Evolutionary conservation across 2,888 invertebrate species (phyloP).

Genomic region (Cistogaster globosa): DNA sequence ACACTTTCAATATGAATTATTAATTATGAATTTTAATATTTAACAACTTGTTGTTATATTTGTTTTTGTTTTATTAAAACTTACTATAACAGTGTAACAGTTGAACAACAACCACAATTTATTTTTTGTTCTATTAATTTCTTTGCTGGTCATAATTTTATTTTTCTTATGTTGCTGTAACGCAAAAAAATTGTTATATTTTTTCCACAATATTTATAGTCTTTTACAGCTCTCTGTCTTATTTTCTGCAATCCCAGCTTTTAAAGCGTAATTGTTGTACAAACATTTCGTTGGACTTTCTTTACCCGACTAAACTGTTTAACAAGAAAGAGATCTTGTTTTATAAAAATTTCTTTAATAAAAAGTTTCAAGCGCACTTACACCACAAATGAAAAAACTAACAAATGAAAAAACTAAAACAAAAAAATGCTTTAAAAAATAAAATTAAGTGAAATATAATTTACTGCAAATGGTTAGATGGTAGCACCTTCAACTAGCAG

Average conservation of each 20-base stretch:
- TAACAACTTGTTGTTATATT: background rate
- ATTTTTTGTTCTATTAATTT: slow-evolving; percentile 49
- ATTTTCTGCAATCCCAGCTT: slow-evolving; percentile 50
- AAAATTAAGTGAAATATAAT: slow-evolving; percentile 38
- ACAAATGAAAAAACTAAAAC: too few relatives aligned
- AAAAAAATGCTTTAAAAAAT: slow-evolving; percentile 4
- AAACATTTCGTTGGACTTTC: slow-evolving; percentile 79
- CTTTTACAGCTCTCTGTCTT: background rate
- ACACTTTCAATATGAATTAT: background rate
- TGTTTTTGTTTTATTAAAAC: slow-evolving; percentile 48
- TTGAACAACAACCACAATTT: slow-evolving; percentile 49
- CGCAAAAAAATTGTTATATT: slow-evolving; percentile 36
- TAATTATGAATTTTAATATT: background rate
- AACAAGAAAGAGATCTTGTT: slow-evolving; percentile 82
- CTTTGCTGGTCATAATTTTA: slow-evolving; percentile 57
- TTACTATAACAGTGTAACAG: slow-evolving; percentile 61
- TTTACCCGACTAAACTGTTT: slow-evolving; percentile 81
- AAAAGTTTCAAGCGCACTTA: slow-evolving; percentile 42
- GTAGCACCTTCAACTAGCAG: slow-evolving; percentile 67
- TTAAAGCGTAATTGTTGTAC: slow-evolving; percentile 69
- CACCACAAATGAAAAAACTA: background rate
- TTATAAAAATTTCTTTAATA: slow-evolving; percentile 75
- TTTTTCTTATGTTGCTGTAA: slow-evolving; percentile 15
- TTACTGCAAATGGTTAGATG: slow-evolving; percentile 60
- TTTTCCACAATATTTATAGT: slow-evolving; percentile 52